These are phyloP conservation scores for Sterrhoptilus dennistouni DNA, from an alignment of 2,113 vertebrate genomes.

Conservation along the genomic window DNA sequence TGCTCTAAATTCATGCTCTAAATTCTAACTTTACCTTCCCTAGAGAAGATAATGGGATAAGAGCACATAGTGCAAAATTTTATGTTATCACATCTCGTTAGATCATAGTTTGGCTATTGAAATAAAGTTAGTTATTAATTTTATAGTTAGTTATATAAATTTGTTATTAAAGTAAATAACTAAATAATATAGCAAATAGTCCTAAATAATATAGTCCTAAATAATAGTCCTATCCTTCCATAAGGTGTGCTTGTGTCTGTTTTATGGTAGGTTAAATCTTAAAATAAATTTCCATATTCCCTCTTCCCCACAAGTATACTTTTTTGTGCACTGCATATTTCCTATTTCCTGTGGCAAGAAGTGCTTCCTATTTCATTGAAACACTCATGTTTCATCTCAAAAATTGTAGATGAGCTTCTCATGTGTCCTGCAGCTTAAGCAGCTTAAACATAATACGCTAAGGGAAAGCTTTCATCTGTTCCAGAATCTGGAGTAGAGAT, in stretches of 20 bases:
- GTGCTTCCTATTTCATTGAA: neutral
- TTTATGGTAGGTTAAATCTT: neutral
- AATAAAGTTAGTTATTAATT: neutral
- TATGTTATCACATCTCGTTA: neutral
- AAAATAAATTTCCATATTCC: neutral
- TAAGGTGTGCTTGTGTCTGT: neutral
- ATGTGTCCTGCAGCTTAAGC: neutral
- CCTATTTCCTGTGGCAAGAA: neutral
- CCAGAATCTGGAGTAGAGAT: neutral
- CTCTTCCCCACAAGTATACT: neutral
- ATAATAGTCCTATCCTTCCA: neutral
- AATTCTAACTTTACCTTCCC: neutral
- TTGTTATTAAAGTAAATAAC: neutral
- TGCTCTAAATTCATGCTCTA: neutral
- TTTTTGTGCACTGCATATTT: neutral
- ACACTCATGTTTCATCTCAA: neutral
- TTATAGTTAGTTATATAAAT: neutral
- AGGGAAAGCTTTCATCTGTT: neutral
- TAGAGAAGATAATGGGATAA: neutral
- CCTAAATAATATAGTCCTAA: neutral
- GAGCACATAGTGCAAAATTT: neutral
- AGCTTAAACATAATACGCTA: accelerated
- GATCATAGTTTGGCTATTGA: neutral
- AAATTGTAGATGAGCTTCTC: neutral
- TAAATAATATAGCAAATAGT: neutral